Evolutionary conservation across 2,888 invertebrate species (phyloP), one percentile per base, ranked within the genome.

Genomic region (Biston stratarius): DNA sequence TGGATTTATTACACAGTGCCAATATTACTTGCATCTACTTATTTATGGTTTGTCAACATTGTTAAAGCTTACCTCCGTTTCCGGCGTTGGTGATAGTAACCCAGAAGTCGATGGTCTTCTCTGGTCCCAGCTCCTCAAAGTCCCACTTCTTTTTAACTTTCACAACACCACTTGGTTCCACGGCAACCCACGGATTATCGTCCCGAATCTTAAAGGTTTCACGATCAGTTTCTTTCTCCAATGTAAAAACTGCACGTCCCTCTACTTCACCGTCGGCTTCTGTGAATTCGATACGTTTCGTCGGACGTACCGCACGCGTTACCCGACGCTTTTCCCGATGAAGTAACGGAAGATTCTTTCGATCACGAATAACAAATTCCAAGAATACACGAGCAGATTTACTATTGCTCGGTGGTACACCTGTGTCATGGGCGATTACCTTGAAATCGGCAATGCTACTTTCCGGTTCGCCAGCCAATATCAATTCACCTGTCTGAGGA

Each of bases 61-160:
- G 36, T 38, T 11, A 45, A 38, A 38, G 95, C 96, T 96, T 86
- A 97, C 97, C 97, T 94, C 97, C 96, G 88, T 96, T 97, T 94
- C 97, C 97, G 73, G 97, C 96, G 89, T 98, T 98, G 66, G 97
- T 97, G 81, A 98, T 98, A 63, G 97, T 98, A 61, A 98, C 98
- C 98, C 98, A 98, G 89, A 98, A 98, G 90, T 98, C 98, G 83
- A 98, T 98, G 12, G 98, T 98, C 89, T 98, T 98, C 92, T 98
- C 98, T 1, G 98, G 97, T 36, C 98, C 98, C 56, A 98, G 91
- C 84, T 98, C 98, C 86, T 98, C 98, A 90, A 98, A 98, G 95
- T 98, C 98, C 98, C 98, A 98, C 96, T 98, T 98, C 96, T 98
- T 97, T 92, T 98, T 98, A 74, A 98, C 98, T 83, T 97, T 96